Evolutionary conservation across 2,888 invertebrate genomes (phyloP), one percentile per base, ranked within the genome.

Genomic region (Drosophila aldrichi): DNA sequence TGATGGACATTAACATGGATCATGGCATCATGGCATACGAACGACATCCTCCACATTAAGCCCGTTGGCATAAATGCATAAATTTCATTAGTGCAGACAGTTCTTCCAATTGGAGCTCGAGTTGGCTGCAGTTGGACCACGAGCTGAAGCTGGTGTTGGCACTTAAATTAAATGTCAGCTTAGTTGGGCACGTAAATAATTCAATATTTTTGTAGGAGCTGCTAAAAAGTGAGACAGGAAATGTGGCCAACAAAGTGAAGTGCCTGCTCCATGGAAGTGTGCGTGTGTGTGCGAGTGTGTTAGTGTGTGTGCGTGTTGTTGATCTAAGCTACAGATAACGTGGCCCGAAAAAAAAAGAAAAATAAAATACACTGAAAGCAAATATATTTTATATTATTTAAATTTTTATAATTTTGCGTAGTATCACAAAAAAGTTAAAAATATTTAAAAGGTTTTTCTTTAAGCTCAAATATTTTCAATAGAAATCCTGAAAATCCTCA

Each of bases 1-100:
- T 84, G 89, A 85, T 79, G 84, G 90, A 89, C 90, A 89, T 89
- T 89, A 89, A 85, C 90, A 89, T 89, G 88, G 88, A 89, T 79
- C 84, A 88, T 89, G 77, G 85, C 79, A 55, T 55, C 55, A 25
- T 25, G 7, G 25, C 55, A 41, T 22, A 25, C n/a, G 46, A 25
- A 32, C 57, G 48, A 43, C 78, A 65, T 65, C 81, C 70, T 68
- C 44, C 25, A 51, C 67, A 71, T 75, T 78, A 76, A 78, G 56
- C 60, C 64, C 62, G 69, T 70, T 73, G 70, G 88, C 89, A 90
- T 90, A 91, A 90, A 90, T 89, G 85, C 90, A 89, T 91, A 87
- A 87, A 90, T 90, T 91, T 84, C 79, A 89, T 90, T 88, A 89
- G 43, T 48, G 70, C 49, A 57, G 86, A 81, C 84, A 81, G 73